Conservation (phyloP, 2,113 vertebrate species). For the Ahaetulla prasina region DNA sequence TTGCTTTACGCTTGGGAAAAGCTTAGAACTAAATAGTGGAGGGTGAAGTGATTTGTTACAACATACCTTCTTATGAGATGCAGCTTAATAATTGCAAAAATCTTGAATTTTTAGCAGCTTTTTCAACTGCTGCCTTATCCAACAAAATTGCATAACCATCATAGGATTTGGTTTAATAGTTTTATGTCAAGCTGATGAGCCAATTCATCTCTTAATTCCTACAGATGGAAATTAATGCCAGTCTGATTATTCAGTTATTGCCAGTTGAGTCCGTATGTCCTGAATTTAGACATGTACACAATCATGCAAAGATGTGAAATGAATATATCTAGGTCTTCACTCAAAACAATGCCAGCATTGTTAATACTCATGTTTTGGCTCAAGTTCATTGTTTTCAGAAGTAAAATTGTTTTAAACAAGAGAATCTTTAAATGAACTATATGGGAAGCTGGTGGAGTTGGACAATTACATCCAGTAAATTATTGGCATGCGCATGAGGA, state of each 20-base stretch:
- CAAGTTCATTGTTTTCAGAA: not conserved
- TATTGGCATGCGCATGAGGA: not conserved
- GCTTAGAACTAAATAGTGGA: constrained; percentile 3
- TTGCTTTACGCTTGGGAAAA: not conserved
- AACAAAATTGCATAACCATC: constrained; percentile 37
- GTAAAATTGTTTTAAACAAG: not conserved
- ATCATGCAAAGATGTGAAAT: constrained; percentile 17
- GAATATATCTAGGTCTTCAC: not conserved
- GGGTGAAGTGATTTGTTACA: not conserved
- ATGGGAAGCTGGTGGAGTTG: not conserved
- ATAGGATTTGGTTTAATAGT: constrained; percentile 61
- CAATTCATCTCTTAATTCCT: constrained; percentile 60
- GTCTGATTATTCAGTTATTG: constrained; percentile 40
- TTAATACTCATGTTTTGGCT: not conserved
- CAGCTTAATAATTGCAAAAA: accelerated
- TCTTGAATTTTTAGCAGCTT: constrained; percentile 3
- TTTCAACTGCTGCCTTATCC: constrained; percentile 10
- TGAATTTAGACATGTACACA: too few relatives aligned
- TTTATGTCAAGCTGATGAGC: constrained; percentile 47
- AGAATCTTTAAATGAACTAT: not conserved
- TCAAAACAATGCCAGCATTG: not conserved
- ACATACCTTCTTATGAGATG: not conserved
- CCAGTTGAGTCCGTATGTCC: constrained; percentile 24
- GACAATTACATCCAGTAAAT: not conserved
- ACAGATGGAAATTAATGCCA: constrained; percentile 25